A percentile compares a stretch with the other conserved stretches of the same genome.
Conservation (phyloP, 2,113 vertebrate species). For the rabbit (Oryctolagus cuniculus) region DNA sequence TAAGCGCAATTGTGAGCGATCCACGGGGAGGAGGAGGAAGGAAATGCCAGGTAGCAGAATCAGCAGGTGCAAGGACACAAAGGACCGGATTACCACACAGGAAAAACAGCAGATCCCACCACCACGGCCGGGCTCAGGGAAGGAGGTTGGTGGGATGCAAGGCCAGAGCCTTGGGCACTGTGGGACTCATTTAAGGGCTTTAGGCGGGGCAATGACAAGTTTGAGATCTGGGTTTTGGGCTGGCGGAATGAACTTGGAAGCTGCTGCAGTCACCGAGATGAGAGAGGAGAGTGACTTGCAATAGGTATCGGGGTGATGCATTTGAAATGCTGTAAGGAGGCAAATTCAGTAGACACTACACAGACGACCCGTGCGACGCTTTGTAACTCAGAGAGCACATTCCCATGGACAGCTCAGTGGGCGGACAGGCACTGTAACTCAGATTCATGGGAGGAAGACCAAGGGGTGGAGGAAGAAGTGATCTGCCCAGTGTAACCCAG, state of each 20-base stretch:
- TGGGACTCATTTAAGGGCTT: background rate
- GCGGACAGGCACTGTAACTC: background rate
- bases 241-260: background rate
- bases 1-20: background rate
- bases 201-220: background rate
- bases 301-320: background rate
- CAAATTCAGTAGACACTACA: background rate
- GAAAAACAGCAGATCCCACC: background rate
- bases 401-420: background rate
- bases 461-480: background rate
- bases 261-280: rapidly evolving
- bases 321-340: rapidly evolving
- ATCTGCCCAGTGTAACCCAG: background rate
- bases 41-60: background rate
- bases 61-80: background rate
- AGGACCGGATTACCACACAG: too few relatives aligned
- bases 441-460: background rate
- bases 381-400: background rate
- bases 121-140: background rate
- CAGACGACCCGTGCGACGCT: rapidly evolving
- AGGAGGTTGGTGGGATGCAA: rapidly evolving
- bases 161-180: background rate
- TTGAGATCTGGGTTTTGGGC: background rate
- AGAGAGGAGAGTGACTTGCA: background rate
- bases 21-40: background rate